Conservation (phyloP, 2,113 vertebrate genomes). For the Lepidothrix coronata region DNA sequence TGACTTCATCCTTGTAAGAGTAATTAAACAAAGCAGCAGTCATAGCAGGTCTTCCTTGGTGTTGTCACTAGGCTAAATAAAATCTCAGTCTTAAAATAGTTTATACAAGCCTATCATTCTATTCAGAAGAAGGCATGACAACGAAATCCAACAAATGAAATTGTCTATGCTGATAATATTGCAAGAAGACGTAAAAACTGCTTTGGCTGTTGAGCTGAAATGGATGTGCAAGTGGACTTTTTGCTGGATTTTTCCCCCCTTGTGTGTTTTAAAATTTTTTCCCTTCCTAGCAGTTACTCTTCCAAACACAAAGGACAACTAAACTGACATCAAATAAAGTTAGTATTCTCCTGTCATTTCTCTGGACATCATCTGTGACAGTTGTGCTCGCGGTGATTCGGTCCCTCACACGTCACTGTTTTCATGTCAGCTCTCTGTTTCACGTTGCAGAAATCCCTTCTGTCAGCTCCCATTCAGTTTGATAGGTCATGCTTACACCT, state of each 20-base stretch:
- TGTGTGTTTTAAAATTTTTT: not conserved
- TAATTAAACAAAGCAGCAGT: not conserved
- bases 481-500: conserved; percentile 73
- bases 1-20: not conserved
- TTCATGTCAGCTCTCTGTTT: conserved; percentile 65
- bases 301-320: conserved; percentile 61
- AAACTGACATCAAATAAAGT: conserved; percentile 72
- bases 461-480: conserved; percentile 77
- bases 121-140: not conserved
- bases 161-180: not conserved
- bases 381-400: conserved; percentile 57
- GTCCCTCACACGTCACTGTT: conserved; percentile 69
- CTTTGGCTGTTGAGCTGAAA: not conserved
- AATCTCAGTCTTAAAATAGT: not conserved
- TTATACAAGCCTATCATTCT: not conserved
- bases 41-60: rapidly evolving
- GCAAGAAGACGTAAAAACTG: not conserved
- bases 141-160: not conserved
- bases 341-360: conserved; percentile 61
- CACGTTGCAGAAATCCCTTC: conserved; percentile 63
- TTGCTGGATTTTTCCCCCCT: rapidly evolving
- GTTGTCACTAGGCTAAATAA: not conserved
- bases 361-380: conserved; percentile 71
- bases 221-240: not conserved
- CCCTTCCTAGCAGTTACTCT: conserved; percentile 22